Evolutionary conservation across 1,140 invertebrate species (phyloP).

Genomic region (Nymphalis io): DNA sequence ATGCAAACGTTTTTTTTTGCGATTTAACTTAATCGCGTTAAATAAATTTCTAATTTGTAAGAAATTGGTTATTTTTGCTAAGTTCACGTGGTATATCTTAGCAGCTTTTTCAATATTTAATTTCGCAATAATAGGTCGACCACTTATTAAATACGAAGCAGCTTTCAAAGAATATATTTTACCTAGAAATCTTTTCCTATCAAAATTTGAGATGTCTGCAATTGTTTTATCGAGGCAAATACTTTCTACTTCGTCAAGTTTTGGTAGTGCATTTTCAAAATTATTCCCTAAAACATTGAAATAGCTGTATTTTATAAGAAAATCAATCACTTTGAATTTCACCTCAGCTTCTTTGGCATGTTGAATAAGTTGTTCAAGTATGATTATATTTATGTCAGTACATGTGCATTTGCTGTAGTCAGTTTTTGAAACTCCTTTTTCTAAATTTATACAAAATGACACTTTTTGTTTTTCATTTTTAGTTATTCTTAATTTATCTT

Average conservation of each 20-base stretch:
- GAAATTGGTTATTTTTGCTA: conserved; percentile 57
- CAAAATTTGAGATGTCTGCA: conserved; percentile 44
- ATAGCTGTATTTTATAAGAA: conserved; percentile 63
- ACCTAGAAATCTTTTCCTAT: conserved; percentile 63
- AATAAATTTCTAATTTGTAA: conserved; percentile 50
- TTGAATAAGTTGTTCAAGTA: conserved; percentile 64
- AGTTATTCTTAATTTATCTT: conserved; percentile 44
- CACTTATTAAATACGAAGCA: conserved; percentile 54
- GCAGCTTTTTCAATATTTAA: conserved; percentile 54
- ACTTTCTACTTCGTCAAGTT: conserved; percentile 69
- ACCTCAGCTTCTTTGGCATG: conserved; percentile 67
- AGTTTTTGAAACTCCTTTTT: conserved; percentile 61
- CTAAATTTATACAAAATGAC: conserved; percentile 56
- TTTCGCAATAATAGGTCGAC: conserved; percentile 58
- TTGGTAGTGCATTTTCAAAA: conserved; percentile 53
- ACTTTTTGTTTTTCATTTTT: conserved; percentile 41
- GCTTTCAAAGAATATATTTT: conserved; percentile 69
- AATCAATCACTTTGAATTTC: conserved; percentile 69
- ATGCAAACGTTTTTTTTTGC: conserved; percentile 50
- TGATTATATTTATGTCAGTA: conserved; percentile 62
- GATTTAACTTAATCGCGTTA: conserved; percentile 46
- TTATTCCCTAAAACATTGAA: conserved; percentile 63
- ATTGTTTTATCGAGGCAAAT: conserved; percentile 48
- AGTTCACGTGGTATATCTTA: conserved; percentile 56
- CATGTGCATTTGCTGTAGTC: conserved; percentile 67